These are phyloP conservation scores for Apis florea DNA, from an alignment of 1,140 invertebrate species.

Conservation along the genomic window DNA sequence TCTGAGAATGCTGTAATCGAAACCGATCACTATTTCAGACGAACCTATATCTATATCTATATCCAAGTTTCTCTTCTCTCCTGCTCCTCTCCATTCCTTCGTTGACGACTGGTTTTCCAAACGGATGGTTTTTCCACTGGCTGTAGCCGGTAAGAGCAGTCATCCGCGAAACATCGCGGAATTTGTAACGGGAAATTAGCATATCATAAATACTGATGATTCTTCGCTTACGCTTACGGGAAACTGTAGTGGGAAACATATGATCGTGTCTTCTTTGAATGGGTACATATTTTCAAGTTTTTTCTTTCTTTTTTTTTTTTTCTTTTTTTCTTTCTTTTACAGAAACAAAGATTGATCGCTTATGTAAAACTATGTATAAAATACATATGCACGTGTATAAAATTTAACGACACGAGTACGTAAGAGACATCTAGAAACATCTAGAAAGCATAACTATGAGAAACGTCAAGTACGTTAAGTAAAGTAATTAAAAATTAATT, in stretches of 20 bases:
- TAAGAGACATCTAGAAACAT: too few relatives aligned
- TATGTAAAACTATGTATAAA: not conserved
- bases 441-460: not conserved
- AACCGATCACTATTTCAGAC: constrained; percentile 53
- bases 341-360: not conserved
- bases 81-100: constrained; percentile 53
- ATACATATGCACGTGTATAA: not conserved
- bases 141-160: constrained; percentile 59
- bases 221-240: constrained; percentile 17
- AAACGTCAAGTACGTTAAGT: too few relatives aligned
- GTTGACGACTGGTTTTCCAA: constrained; percentile 67
- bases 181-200: constrained; percentile 79
- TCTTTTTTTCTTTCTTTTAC: too few relatives aligned
- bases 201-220: constrained; percentile 79
- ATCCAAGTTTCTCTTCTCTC: constrained; percentile 51
- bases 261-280: constrained; percentile 40
- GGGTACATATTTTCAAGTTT: not conserved
- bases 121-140: constrained; percentile 64
- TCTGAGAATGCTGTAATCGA: not conserved
- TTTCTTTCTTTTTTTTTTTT: not conserved
- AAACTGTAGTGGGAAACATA: constrained; percentile 11
- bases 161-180: constrained; percentile 72
- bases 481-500: not conserved
- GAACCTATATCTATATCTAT: not conserved
- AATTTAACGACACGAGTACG: too few relatives aligned